phyloP scores from a whole-genome alignment of 2,888 invertebrate species.

The Chaetoderma sp. region DNA sequence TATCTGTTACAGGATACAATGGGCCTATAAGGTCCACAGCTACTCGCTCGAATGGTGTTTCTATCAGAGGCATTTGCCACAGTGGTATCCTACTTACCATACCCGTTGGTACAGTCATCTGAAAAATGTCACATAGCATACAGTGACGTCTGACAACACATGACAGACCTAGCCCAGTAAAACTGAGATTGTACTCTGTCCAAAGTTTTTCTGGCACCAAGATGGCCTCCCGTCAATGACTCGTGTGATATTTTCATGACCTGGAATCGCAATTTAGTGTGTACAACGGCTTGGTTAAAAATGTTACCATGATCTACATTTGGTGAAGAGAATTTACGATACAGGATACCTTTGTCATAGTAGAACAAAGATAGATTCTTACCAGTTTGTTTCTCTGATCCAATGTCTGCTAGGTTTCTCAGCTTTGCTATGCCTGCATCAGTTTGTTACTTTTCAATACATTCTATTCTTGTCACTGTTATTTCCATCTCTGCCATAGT shows the following conservation, averaged over 20 bases:
- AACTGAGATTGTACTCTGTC: conserved; percentile 18
- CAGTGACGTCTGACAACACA: conserved; percentile 29
- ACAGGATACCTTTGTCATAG: no score
- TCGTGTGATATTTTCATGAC: conserved; percentile 30
- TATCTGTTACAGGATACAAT: conserved; percentile 27
- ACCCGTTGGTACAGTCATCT: conserved; percentile 31
- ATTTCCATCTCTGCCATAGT: no score
- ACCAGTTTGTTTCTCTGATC: background rate
- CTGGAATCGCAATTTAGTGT: background rate
- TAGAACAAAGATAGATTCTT: no score
- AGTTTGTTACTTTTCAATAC: no score
- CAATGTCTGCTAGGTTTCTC: background rate
- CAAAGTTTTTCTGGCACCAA: conserved; percentile 17
- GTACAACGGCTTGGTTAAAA: conserved; percentile 27
- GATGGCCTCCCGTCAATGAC: conserved; percentile 29
- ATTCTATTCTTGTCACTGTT: no score
- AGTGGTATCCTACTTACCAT: conserved; percentile 26
- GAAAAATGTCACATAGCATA: conserved; percentile 37
- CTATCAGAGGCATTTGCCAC: conserved; percentile 33
- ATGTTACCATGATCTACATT: conserved; percentile 36
- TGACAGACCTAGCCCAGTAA: conserved; percentile 37
- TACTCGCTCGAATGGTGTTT: conserved; percentile 32
- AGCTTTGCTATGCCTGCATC: conserved; percentile 6
- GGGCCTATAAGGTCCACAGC: conserved; percentile 43
- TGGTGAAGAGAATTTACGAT: no score